These are phyloP conservation scores for Atta cephalotes DNA, from an alignment of 1,140 invertebrate genomes.

Conservation along the genomic window DNA sequence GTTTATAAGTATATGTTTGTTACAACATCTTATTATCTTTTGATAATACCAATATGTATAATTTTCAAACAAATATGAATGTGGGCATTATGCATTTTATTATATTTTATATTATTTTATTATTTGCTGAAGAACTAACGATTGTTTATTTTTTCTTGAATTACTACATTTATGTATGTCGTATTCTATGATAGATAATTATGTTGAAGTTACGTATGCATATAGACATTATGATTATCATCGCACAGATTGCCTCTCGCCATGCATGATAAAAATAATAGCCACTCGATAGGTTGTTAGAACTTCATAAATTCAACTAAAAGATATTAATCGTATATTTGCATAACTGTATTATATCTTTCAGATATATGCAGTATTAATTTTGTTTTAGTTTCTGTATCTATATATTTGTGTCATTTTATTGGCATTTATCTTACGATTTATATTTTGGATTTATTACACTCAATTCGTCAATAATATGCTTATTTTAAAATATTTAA, in stretches of 20 bases:
- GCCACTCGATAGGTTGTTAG: conserved; percentile 47
- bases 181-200: conserved; percentile 26
- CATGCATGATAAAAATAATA: conserved; percentile 51
- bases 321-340: conserved; percentile 59
- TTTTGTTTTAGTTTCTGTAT: background rate
- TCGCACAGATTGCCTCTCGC: conserved; percentile 50
- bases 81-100: background rate
- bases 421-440: background rate
- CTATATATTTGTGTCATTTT: conserved; percentile 3
- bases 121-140: conserved; percentile 27
- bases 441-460: background rate
- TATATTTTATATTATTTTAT: conserved; percentile 12
- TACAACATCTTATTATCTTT: background rate
- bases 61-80: conserved; percentile 14
- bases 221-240: conserved; percentile 28
- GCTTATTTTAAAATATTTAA: background rate
- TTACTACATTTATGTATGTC: background rate
- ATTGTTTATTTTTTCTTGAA: conserved; percentile 1
- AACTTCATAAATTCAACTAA: conserved; percentile 54
- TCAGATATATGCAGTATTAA: conserved; percentile 3
- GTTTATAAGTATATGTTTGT: background rate
- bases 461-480: background rate
- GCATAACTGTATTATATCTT: background rate
- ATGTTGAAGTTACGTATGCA: conserved; percentile 41
- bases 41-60: background rate